Base-by-base conservation (phyloP, 1,140 invertebrate species). In the Aphaenogaster floridana region DNA sequence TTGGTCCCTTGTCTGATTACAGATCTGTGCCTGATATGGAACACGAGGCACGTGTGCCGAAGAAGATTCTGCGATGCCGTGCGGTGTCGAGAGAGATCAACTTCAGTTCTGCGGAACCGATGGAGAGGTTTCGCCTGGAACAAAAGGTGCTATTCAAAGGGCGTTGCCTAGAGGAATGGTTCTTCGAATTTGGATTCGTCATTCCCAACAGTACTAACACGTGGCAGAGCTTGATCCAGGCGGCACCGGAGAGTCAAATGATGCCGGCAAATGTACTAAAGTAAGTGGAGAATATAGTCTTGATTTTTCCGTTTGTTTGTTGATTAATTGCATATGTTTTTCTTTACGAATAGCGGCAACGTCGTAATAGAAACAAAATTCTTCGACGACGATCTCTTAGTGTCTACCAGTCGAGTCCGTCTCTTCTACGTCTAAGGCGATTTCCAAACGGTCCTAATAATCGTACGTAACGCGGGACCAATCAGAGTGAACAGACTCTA, bases 161-260 rank as follows among this genome's bases (percentile, higher is more conserved):
- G 0, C 96, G 97, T 81, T 98, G 97, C 92, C 96, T 98, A 88
- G 98, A 99, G 96, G 99, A 99, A 96, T 99, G 99, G 99, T 98
- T 98, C 95, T 99, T 99, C 95, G 99, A 99, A 94, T 99, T 99
- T 97, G 99, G 99, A 59, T 99, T 99, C 96, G 99, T 99, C 1
- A 99, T 99, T 93, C 98, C 99, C 28, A 99, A 99, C 92, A 99
- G 99, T 28, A 99, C 99, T 63, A 99, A 99, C 95, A 99, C 99
- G 5, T 99, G 99, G 99, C 99, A 99, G 95, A 99, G 98, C 84
- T 96, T 99, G 28, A 99, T 99, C 91, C 99, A 99, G 96, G 99
- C 99, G 54, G 99, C 99, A 0, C 99, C 99, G 3, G 99, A 99
- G 95, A 99, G 98, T 87, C 99, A 99, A 96, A 99, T 99, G 99